Evolutionary conservation across 2,113 vertebrate species (phyloP).

Genomic region (Mastomys coucha): DNA sequence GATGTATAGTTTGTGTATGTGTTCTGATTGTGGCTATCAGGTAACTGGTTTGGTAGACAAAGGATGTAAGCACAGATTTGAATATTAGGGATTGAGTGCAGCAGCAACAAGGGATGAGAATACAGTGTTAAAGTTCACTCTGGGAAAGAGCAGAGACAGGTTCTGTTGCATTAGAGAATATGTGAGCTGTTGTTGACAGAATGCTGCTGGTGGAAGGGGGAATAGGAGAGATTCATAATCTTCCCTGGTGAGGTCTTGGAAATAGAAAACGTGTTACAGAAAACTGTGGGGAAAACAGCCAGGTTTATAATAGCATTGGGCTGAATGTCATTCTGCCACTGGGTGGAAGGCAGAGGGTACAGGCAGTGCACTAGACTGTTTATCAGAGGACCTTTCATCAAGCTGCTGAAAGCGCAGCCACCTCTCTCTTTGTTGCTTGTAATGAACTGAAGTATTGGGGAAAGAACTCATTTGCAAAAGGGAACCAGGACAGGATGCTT

Average conservation of each 20-base stretch:
- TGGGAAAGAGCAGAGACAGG: not conserved
- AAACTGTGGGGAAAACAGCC: not conserved
- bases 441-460: not conserved
- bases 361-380: not conserved
- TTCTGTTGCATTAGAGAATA: not conserved
- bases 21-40: not conserved
- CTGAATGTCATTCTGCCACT: not conserved
- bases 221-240: not conserved
- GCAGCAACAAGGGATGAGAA: not conserved
- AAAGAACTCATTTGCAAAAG: constrained; percentile 3
- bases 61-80: not conserved
- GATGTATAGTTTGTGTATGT: not conserved
- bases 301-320: not conserved
- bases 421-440: not conserved
- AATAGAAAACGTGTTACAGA: not conserved
- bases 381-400: not conserved
- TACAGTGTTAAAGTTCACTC: not conserved
- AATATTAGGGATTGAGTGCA: not conserved
- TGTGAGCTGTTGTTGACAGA: not conserved
- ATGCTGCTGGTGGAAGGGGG: not conserved
- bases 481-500: not conserved
- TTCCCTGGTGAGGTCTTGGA: not conserved
- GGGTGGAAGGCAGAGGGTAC: not conserved
- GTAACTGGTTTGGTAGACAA: not conserved
- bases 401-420: not conserved